Evolutionary conservation across 2,113 vertebrate species (phyloP).

Genomic region (Oxyura jamaicensis): DNA sequence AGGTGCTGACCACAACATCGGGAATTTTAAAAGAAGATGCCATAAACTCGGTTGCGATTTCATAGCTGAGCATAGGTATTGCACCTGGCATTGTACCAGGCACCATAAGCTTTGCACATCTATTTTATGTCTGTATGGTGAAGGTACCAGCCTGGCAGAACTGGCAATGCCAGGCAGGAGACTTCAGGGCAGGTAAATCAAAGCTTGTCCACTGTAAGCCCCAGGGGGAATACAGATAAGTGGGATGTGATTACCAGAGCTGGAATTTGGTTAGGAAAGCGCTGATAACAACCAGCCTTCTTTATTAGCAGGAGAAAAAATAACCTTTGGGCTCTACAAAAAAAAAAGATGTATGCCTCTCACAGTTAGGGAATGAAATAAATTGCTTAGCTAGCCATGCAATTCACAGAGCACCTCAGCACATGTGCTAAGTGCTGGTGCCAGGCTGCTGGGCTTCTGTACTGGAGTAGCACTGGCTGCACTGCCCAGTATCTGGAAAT

Average conservation of each 20-base stretch:
- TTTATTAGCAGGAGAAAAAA: not conserved
- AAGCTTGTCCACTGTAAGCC: not conserved
- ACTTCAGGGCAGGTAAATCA: not conserved
- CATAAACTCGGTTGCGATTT: not conserved
- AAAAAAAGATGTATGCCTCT: not conserved
- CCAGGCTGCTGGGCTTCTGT: not conserved
- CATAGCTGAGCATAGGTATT: not conserved
- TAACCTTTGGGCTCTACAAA: not conserved
- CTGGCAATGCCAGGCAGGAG: not conserved
- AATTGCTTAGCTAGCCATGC: not conserved
- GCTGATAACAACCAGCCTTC: not conserved
- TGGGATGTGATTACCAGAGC: not conserved
- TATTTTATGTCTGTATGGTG: rapidly evolving
- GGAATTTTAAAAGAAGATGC: not conserved
- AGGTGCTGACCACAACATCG: not conserved
- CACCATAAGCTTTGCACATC: not conserved
- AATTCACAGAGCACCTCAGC: not conserved
- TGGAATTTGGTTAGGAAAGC: not conserved
- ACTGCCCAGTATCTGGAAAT: not conserved
- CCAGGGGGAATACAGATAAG: not conserved
- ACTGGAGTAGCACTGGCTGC: not conserved
- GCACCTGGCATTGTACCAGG: not conserved
- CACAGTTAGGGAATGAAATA: not conserved
- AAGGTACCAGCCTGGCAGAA: not conserved
- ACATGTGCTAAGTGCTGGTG: not conserved